Conservation (phyloP, 2,797 vertebrate genomes). For the Spatula clypeata region DNA sequence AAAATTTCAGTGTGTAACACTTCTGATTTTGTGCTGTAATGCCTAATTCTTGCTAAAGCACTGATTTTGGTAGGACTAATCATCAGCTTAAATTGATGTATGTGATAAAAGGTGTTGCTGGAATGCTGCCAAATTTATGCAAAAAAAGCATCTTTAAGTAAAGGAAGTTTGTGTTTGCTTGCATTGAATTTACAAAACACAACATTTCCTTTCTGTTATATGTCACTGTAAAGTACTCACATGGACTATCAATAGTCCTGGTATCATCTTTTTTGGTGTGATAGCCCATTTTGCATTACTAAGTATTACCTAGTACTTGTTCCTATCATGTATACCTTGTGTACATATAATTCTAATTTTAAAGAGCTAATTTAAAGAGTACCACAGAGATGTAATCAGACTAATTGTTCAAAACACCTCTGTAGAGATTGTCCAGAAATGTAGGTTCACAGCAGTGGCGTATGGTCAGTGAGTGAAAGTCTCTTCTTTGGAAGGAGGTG, state of each 20-base stretch:
- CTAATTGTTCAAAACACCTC: background rate
- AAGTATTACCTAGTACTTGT: background rate
- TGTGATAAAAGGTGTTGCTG: background rate
- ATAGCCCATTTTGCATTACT: background rate
- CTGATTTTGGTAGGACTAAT: background rate
- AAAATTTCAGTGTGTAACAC: background rate
- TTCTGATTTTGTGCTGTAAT: background rate
- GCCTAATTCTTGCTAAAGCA: background rate
- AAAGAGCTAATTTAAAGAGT: background rate
- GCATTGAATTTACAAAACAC: background rate
- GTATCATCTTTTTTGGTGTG: background rate
- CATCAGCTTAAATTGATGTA: background rate
- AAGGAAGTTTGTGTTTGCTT: background rate
- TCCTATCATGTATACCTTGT: background rate
- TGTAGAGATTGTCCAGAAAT: background rate
- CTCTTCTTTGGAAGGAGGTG: background rate
- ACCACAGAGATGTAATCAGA: background rate
- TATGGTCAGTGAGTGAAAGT: background rate
- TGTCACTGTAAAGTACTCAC: background rate
- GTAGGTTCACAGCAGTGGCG: background rate
- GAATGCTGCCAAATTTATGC: background rate
- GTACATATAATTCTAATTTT: background rate
- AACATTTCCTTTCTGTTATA: background rate
- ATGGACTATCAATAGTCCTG: background rate
- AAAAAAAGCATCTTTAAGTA: background rate